Evolutionary conservation across 1,140 invertebrate species (phyloP).

Genomic region (Hetaerina americana): DNA sequence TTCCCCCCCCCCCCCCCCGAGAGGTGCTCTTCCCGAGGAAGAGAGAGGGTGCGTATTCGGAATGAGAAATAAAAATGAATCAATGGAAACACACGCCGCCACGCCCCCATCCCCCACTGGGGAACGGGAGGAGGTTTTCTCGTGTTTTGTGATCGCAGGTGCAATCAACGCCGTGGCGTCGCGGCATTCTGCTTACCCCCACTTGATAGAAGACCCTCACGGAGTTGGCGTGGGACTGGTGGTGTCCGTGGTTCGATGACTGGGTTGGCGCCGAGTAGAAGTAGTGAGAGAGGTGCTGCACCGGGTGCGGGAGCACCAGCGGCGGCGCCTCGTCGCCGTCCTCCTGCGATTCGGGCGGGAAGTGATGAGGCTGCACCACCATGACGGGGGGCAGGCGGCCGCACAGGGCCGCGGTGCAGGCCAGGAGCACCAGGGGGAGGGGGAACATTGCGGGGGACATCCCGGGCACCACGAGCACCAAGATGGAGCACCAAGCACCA

Average conservation of each 20-base stretch:
- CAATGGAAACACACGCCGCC: too few species aligned
- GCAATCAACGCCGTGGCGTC: too few species aligned
- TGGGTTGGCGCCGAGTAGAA: neutral
- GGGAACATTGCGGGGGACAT: neutral
- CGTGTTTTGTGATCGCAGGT: too few species aligned
- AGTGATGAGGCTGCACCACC: conserved; percentile 22
- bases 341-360: conserved; percentile 12
- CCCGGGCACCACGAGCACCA: too few species aligned
- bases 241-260: conserved; percentile 9
- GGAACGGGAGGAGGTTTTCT: too few species aligned
- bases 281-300: neutral
- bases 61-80: too few species aligned
- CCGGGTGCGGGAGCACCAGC: neutral
- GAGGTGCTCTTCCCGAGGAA: too few species aligned
- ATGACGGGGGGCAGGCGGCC: conserved; percentile 21
- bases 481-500: too few species aligned
- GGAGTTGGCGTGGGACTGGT: conserved; percentile 11
- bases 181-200: conserved; percentile 20
- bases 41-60: too few species aligned
- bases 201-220: conserved; percentile 24
- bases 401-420: conserved; percentile 17
- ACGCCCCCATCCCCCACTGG: too few species aligned
- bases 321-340: neutral
- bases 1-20: too few species aligned
- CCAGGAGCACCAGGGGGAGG: conserved; percentile 16